Base-by-base conservation (phyloP, 2,888 invertebrate species). In the Papilio gigon region DNA sequence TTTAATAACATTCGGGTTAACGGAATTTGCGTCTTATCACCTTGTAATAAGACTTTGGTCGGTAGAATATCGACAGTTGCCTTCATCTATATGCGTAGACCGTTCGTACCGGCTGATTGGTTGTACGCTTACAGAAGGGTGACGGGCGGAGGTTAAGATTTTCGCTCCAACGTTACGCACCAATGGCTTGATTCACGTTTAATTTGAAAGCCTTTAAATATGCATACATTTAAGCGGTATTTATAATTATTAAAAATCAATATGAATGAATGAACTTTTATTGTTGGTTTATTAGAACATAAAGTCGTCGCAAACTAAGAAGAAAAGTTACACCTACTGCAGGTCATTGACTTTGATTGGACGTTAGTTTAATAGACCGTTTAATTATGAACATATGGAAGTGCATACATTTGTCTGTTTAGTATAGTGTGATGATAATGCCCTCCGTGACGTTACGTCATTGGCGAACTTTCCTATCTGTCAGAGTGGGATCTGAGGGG, bases 51-150 rank as follows among this genome's bases (percentile, higher is more conserved):
- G 72, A 68, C 17, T 68, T 69, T 66, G 9, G 64, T 35, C 22
- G 50, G 8, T 17, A 30, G 76, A 56, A 73, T 70, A 69, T 60
- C 62, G 70, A 73, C 68, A 47, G 58, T 77, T 72, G 76, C 69
- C 56, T 72, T 74, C 72, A 87, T 91, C 85, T 86, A 87, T 90
- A 90, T 90, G 86, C 90, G 76, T 76, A 73, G 70, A 72, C 72
- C 73, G 82, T 87, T 74, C 82, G 71, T 70, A 72, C 71, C 78
- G 84, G 83, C 85, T 89, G 90, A 89, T 90, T 89, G 90, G 88
- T 82, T 76, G 81, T 81, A 80, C 80, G 79, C 79, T 80, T 79
- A 81, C 78, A 78, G 80, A 77, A 78, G 80, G 80, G 79, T 81
- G 82, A 80, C 79, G 76, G 74, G 74, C 68, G 70, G 76, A 74